A percentile compares a stretch with the other conserved stretches of the same genome.
phyloP scores from a whole-genome alignment of 2,888 invertebrate genomes.

The Octonoba sinensis region DNA sequence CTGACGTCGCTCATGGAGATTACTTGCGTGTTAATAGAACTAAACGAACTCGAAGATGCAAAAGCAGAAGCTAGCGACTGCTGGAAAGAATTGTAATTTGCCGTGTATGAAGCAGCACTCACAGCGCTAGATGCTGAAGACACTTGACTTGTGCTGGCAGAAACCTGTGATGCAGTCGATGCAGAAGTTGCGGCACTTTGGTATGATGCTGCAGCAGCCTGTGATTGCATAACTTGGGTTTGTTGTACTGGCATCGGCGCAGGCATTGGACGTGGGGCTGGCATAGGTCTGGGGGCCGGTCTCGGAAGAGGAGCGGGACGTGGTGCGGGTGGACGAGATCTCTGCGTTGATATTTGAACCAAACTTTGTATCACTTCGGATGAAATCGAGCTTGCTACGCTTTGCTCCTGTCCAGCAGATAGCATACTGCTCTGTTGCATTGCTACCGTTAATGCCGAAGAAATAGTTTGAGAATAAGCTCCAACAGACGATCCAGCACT shows the following conservation, averaged over 20 bases:
- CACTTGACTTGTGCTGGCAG: background rate
- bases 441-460: background rate
- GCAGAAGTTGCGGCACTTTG: background rate
- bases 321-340: background rate
- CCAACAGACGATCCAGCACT: background rate
- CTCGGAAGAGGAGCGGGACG: background rate
- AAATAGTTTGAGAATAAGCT: slow-evolving; percentile 13
- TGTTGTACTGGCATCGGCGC: background rate
- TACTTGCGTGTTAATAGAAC: too few relatives aligned
- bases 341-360: background rate
- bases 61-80: too few relatives aligned
- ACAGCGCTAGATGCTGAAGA: background rate
- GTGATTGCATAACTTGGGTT: background rate
- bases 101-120: too few relatives aligned
- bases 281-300: background rate
- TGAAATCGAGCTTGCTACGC: background rate
- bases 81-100: too few relatives aligned
- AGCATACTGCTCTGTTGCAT: background rate
- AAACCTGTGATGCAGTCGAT: background rate
- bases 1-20: too few relatives aligned
- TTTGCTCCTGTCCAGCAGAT: slow-evolving; percentile 2
- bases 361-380: background rate
- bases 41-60: too few relatives aligned
- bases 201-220: background rate
- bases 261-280: too few relatives aligned